These are phyloP conservation scores for Erythrocebus patas DNA, from an alignment of 2,113 vertebrate genomes.

Conservation along the genomic window DNA sequence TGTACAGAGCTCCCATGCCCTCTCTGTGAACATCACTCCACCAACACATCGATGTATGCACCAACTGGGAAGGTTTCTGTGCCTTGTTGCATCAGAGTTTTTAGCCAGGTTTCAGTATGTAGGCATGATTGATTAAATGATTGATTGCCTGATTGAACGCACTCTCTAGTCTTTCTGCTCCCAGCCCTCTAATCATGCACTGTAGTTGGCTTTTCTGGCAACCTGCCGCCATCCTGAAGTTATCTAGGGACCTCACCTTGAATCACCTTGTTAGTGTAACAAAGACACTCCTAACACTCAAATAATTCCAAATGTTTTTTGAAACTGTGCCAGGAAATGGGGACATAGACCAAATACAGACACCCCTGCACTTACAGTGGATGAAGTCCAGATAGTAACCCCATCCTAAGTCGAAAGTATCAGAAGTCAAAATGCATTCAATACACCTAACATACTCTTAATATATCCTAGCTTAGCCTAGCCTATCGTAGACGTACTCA, in stretches of 20 bases:
- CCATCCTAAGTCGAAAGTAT: neutral
- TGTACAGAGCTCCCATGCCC: too few relatives aligned
- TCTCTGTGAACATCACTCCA: neutral
- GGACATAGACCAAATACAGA: neutral
- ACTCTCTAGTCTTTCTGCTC: neutral
- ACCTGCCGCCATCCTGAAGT: neutral
- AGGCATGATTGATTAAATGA: neutral
- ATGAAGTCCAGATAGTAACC: neutral
- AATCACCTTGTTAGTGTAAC: neutral
- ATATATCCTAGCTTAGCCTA: neutral
- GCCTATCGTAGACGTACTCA: neutral
- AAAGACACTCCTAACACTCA: neutral
- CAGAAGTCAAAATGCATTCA: neutral
- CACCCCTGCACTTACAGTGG: neutral
- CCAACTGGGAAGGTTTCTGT: neutral
- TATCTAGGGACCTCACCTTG: neutral
- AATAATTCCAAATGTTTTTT: neutral
- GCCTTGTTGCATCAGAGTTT: neutral
- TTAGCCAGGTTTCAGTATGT: neutral
- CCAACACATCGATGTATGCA: rapidly evolving
- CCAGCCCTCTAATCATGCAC: neutral
- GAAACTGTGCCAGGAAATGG: neutral
- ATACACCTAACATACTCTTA: neutral
- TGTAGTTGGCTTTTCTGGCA: neutral
- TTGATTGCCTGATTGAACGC: neutral